Evolutionary conservation across 2,797 vertebrate genomes (phyloP).

Genomic region (Microctenopoma stevenorrisi): DNA sequence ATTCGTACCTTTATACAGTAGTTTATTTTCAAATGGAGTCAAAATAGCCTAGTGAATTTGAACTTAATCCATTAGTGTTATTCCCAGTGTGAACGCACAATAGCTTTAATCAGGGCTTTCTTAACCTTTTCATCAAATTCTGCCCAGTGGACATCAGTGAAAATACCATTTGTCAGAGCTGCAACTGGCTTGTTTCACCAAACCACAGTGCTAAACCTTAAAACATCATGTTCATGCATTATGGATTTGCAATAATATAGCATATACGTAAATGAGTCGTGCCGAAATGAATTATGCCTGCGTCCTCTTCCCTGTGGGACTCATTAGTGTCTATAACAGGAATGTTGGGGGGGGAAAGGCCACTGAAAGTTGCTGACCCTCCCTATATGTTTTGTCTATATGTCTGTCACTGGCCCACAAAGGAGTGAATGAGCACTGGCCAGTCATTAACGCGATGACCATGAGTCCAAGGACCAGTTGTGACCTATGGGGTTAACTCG

Average conservation of each 20-base stretch:
- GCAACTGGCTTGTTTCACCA: slow-evolving; percentile 38
- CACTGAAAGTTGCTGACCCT: slow-evolving; percentile 73
- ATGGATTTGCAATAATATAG: slow-evolving; percentile 53
- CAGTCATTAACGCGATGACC: slow-evolving; percentile 73
- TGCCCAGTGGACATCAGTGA: slow-evolving; percentile 20
- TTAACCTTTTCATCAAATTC: slow-evolving; percentile 20
- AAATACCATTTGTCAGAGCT: slow-evolving; percentile 35
- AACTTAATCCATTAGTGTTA: background rate
- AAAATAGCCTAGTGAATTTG: background rate
- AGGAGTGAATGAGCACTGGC: slow-evolving; percentile 61
- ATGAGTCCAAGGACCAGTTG: slow-evolving; percentile 59
- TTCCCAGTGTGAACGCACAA: slow-evolving; percentile 23
- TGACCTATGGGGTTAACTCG: slow-evolving; percentile 75
- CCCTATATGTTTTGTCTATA: slow-evolving; percentile 71
- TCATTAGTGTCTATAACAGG: slow-evolving; percentile 78
- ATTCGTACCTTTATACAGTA: background rate
- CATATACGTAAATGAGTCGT: slow-evolving; percentile 65
- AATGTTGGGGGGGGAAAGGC: slow-evolving; percentile 65
- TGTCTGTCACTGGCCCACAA: slow-evolving; percentile 70
- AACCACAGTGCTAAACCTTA: slow-evolving; percentile 40
- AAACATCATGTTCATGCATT: slow-evolving; percentile 59
- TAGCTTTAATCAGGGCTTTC: slow-evolving; percentile 12
- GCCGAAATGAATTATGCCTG: slow-evolving; percentile 70
- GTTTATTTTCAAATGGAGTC: background rate
- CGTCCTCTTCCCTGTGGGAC: slow-evolving; percentile 64